Conservation (phyloP, 2,888 invertebrate species). For the Xestia xanthographa region DNA sequence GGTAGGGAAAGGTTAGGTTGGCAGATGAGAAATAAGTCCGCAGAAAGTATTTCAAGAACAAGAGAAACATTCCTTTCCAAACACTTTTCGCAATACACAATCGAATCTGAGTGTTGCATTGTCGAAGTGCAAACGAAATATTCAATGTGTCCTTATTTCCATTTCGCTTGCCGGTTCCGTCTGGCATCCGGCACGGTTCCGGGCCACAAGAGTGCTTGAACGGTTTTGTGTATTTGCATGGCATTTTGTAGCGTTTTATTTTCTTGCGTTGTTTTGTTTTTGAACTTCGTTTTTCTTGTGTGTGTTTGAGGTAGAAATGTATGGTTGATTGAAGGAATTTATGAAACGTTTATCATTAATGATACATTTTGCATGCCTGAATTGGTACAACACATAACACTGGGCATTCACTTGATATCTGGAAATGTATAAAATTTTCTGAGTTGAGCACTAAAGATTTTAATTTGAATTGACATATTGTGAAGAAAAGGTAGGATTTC, state of each 20-base stretch:
- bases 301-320: background rate
- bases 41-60: background rate
- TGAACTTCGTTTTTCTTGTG: background rate
- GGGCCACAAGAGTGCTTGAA: conserved; percentile 22
- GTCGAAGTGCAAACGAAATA: conserved; percentile 38
- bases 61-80: conserved; percentile 1
- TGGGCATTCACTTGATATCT: too few relatives aligned
- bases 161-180: conserved; percentile 34
- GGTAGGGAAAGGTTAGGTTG: background rate
- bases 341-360: too few relatives aligned
- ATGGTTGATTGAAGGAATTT: too few relatives aligned
- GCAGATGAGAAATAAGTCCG: background rate
- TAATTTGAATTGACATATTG: too few relatives aligned
- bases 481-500: background rate
- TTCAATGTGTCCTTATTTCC: conserved; percentile 44
- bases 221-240: conserved; percentile 25
- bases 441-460: too few relatives aligned
- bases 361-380: too few relatives aligned
- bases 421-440: too few relatives aligned
- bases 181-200: conserved; percentile 39
- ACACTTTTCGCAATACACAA: conserved; percentile 8
- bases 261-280: background rate
- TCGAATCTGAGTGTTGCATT: conserved; percentile 23
- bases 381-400: too few relatives aligned
- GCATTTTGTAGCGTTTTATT: conserved; percentile 32